Evolutionary conservation across 2,888 invertebrate genomes (phyloP).

Genomic region (Acanthopleura granulata): DNA sequence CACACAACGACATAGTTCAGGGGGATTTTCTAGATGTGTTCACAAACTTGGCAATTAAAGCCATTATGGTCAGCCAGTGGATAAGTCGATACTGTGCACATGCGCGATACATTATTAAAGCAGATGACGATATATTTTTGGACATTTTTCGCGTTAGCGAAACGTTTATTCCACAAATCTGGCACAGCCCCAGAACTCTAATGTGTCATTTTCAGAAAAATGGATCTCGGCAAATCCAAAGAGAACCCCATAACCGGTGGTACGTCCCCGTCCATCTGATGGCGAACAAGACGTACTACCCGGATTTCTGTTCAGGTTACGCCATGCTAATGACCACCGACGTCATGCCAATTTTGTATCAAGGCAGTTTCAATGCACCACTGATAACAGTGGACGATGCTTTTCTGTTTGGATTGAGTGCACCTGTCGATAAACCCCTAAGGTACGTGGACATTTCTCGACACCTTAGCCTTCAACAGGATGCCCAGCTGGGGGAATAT

Average conservation of each 20-base stretch:
- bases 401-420: background rate
- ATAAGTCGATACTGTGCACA: conserved; percentile 4
- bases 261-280: background rate
- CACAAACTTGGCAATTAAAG: background rate
- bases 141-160: conserved; percentile 9
- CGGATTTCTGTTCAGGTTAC: conserved; percentile 16
- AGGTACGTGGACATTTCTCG: background rate
- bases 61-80: conserved; percentile 11
- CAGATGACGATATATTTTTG: conserved; percentile 11
- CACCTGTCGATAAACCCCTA: background rate
- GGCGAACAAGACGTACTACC: background rate
- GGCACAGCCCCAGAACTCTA: background rate
- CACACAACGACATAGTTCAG: conserved; percentile 12
- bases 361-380: background rate
- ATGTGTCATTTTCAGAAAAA: conserved; percentile 4
- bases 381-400: conserved; percentile 9
- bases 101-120: conserved; percentile 17
- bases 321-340: conserved; percentile 5
- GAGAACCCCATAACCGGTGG: conserved; percentile 6
- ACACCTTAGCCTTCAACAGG: background rate
- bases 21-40: conserved; percentile 12
- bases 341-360: background rate
- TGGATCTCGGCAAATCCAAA: background rate
- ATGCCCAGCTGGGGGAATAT: background rate
- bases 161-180: conserved; percentile 9